These are phyloP conservation scores for Palythoa heliodiscus DNA, from an alignment of 92 coral and sea anemone species.

Conservation along the genomic window DNA sequence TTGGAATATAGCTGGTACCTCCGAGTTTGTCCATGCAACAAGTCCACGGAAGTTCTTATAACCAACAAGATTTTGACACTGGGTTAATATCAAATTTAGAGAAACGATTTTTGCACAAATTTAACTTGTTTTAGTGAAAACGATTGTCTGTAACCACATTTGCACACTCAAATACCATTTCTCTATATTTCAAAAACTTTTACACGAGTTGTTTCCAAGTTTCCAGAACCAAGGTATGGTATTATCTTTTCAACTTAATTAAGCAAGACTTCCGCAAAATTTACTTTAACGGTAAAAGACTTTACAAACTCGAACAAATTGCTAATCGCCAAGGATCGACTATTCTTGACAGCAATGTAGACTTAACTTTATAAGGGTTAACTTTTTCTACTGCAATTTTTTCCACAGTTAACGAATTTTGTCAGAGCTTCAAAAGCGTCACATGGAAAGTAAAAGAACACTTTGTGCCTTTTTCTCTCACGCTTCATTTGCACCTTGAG, in stretches of 20 bases:
- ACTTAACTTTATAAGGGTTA: background rate
- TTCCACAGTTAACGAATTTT: background rate
- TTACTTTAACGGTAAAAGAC: background rate
- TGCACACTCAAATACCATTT: constrained; percentile 47
- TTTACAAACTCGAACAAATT: background rate
- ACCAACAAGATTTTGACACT: constrained; percentile 39
- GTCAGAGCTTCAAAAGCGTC: background rate
- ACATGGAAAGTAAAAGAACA: background rate
- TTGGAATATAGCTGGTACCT: constrained; percentile 80
- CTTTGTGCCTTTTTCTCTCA: constrained; percentile 20
- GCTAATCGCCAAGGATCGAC: background rate
- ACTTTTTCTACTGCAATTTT: background rate
- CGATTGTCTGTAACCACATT: background rate
- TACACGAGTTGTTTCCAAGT: background rate
- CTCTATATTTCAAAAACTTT: background rate
- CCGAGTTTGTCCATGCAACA: constrained; percentile 85
- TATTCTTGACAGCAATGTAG: background rate
- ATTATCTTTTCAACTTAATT: background rate
- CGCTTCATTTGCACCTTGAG: constrained; percentile 34
- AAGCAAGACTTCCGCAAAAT: background rate
- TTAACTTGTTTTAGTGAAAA: constrained; percentile 6
- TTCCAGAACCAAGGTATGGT: background rate
- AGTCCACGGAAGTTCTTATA: constrained; percentile 43
- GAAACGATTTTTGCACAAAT: constrained; percentile 40
- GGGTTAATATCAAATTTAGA: constrained; percentile 32